phyloP scores from a whole-genome alignment of 2,888 invertebrate genomes.

The Labia minor region DNA sequence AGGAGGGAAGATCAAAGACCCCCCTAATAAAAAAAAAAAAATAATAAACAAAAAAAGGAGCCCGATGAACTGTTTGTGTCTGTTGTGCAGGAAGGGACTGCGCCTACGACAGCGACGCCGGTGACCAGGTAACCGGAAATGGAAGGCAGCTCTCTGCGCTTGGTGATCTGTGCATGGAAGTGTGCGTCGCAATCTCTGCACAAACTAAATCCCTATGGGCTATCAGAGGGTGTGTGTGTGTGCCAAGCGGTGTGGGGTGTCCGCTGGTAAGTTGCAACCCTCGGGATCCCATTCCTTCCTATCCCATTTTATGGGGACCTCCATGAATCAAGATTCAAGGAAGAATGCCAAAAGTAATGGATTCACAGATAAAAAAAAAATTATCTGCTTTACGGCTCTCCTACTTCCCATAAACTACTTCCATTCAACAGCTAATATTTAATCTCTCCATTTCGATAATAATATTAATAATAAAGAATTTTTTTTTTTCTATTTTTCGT shows the following conservation, averaged over 20 bases:
- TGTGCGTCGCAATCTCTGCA: constrained; percentile 7
- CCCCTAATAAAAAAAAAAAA: too few species aligned
- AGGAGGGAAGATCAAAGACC: not conserved
- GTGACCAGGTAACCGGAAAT: not conserved
- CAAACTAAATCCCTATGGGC: not conserved
- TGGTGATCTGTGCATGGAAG: not conserved
- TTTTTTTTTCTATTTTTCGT: too few species aligned
- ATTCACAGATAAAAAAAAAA: too few species aligned
- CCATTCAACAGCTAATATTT: too few species aligned
- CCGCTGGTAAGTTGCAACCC: too few species aligned
- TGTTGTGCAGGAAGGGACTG: constrained; percentile 13
- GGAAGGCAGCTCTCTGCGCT: not conserved
- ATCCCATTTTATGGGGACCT: not conserved
- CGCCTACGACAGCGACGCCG: not conserved
- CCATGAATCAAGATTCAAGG: not conserved
- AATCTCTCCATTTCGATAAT: too few species aligned
- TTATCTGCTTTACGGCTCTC: too few species aligned
- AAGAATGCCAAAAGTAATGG: too few species aligned
- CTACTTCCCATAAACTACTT: too few species aligned
- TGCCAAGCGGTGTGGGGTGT: not conserved
- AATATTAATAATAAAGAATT: too few species aligned
- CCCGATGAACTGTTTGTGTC: constrained; percentile 9
- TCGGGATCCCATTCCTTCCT: not conserved
- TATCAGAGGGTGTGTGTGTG: not conserved
- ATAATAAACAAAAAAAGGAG: not conserved